A percentile compares a stretch with the other conserved stretches of the same genome.
These are phyloP conservation scores for Clivina fossor DNA, from an alignment of 2,888 invertebrate species.

Conservation along the genomic window DNA sequence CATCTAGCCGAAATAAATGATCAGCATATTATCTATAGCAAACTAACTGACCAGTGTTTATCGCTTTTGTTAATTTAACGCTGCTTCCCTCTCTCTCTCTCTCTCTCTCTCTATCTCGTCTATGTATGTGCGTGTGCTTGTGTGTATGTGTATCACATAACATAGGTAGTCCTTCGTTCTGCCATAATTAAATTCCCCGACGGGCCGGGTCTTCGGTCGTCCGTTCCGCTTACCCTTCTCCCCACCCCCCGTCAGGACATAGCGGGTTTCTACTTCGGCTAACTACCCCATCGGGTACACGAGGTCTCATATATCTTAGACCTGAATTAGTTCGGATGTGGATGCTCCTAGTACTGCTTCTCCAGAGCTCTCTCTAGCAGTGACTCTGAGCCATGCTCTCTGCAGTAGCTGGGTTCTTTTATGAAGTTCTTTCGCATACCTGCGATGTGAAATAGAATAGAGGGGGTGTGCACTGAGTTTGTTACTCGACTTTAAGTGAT, in stretches of 20 bases:
- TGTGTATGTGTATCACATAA: constrained; percentile 21
- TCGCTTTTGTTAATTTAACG: constrained; percentile 26
- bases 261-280: not conserved
- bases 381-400: too few relatives aligned
- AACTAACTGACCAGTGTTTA: constrained; percentile 32
- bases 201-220: not conserved
- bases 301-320: constrained; percentile 20
- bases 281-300: not conserved
- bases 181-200: constrained; percentile 28
- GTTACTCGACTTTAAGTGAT: too few relatives aligned
- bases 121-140: not conserved
- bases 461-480: too few relatives aligned
- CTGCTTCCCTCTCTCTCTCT: not conserved
- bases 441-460: too few relatives aligned
- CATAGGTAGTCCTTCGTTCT: constrained; percentile 20
- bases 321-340: constrained; percentile 21
- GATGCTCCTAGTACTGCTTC: too few relatives aligned
- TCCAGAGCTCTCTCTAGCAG: too few relatives aligned
- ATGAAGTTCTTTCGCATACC: too few relatives aligned
- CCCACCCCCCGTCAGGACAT: not conserved
- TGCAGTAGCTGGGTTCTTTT: too few relatives aligned
- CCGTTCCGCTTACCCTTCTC: not conserved
- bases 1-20: too few relatives aligned
- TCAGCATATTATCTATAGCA: too few relatives aligned
- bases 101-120: too few relatives aligned